These are phyloP conservation scores for Aphelinus certus DNA, from an alignment of 1,140 invertebrate species.

Conservation along the genomic window DNA sequence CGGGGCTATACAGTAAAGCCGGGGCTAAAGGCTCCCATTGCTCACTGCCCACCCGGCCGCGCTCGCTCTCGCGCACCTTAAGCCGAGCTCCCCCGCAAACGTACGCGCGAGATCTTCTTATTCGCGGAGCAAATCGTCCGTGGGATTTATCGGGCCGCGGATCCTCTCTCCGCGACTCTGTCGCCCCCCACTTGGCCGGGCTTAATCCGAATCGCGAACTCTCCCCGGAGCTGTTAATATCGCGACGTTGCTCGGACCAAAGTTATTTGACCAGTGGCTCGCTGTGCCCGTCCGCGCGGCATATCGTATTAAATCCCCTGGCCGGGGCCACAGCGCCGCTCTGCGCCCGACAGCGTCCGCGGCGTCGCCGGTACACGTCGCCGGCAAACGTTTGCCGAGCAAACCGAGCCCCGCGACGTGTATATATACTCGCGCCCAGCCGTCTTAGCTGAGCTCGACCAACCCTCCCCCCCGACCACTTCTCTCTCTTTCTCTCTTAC, in stretches of 20 bases:
- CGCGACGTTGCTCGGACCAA: conserved; percentile 59
- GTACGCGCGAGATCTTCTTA: conserved; percentile 47
- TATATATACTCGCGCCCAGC: too few species aligned
- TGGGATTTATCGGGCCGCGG: conserved; percentile 35
- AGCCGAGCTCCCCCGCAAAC: conserved; percentile 40
- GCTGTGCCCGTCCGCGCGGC: conserved; percentile 61
- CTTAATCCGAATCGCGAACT: conserved; percentile 44
- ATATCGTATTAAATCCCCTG: conserved; percentile 61
- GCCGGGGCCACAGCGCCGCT: conserved; percentile 40
- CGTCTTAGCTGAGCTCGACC: too few species aligned
- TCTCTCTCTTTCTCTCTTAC: not conserved
- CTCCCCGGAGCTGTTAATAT: conserved; percentile 52
- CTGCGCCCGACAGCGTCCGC: conserved; percentile 60
- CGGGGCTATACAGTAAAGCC: conserved; percentile 61
- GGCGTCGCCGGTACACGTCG: conserved; percentile 51
- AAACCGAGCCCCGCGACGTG: conserved; percentile 60
- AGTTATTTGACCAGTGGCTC: conserved; percentile 63
- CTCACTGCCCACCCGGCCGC: conserved; percentile 52
- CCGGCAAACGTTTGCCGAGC: conserved; percentile 66
- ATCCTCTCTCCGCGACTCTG: not conserved
- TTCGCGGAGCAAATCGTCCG: conserved; percentile 57
- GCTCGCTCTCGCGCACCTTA: conserved; percentile 52
- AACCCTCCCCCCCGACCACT: too few species aligned
- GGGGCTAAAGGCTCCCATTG: conserved; percentile 65
- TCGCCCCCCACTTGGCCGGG: not conserved